phyloP scores from a whole-genome alignment of 1,140 invertebrate species.

The Thaumetopoea pityocampa region DNA sequence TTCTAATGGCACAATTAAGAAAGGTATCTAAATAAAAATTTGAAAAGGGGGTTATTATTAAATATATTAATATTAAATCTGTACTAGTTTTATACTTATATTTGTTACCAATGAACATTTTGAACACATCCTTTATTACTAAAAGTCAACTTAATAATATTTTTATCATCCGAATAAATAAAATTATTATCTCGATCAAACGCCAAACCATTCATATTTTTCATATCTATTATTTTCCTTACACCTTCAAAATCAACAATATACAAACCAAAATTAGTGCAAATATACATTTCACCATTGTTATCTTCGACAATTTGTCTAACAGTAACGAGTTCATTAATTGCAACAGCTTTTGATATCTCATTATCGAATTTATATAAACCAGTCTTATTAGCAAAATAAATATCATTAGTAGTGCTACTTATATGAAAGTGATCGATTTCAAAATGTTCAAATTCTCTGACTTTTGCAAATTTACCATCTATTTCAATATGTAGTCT shows the following conservation, averaged over 20 bases:
- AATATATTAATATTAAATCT: too few relatives aligned
- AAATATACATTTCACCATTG: conserved; percentile 36
- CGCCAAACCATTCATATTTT: conserved; percentile 41
- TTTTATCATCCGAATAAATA: conserved; percentile 39
- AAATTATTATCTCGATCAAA: conserved; percentile 53
- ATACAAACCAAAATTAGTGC: conserved; percentile 42
- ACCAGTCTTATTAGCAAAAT: conserved; percentile 47
- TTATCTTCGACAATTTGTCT: conserved; percentile 45
- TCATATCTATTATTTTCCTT: conserved; percentile 33
- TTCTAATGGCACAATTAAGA: too few relatives aligned
- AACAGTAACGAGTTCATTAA: conserved; percentile 36
- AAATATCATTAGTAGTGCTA: conserved; percentile 32
- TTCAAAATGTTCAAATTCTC: conserved; percentile 47
- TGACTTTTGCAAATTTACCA: conserved; percentile 39
- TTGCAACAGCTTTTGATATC: conserved; percentile 11
- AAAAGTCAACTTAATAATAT: conserved; percentile 32
- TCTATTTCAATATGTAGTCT: conserved; percentile 44
- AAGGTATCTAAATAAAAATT: too few relatives aligned
- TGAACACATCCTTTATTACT: conserved; percentile 31
- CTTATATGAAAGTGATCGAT: conserved; percentile 44
- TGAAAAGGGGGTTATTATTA: too few relatives aligned
- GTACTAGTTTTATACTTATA: neutral
- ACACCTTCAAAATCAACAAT: conserved; percentile 21
- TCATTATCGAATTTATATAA: conserved; percentile 41
- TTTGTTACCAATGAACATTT: conserved; percentile 22